Evolutionary conservation across 2,888 invertebrate genomes (phyloP), one percentile per base, ranked within the genome.

Genomic region (Hyalella azteca): DNA sequence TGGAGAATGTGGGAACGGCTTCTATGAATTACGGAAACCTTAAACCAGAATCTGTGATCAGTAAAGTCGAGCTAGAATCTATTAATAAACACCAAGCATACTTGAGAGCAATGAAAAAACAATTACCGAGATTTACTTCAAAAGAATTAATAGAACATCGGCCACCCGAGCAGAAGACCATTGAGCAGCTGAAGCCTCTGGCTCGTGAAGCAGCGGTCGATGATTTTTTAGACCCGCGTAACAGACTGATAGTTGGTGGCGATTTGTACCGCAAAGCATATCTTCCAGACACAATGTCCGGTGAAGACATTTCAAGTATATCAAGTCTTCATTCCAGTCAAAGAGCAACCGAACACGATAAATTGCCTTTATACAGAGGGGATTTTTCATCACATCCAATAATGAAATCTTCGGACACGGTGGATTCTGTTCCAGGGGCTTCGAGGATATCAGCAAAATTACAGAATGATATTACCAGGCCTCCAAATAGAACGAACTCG

Each of bases 331-430:
- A 32, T 29, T 4, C 36, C 0, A 36, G 36, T 15, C 66, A 36
- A 5, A 66, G 29, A 26, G 26, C 19, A 13, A 36, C 11, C 36
- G 36, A 4, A 32, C 9, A 66, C 32, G 26, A 13, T 36, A 19
- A 19, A 0, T 66, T 36, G 3, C 7, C 66, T 66, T 29, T 66
- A 36, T 66, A 66, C 36, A 66, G 66, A 66, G 36, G 26, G 11
- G 66, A 66, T 29, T 66, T 66, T 66, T 66, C 66, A 36, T 26
- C 19, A 13, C 66, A 66, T 29, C 66, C 66, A n/a, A n/a, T n/a
- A n/a, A n/a, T n/a, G n/a, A n/a, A n/a, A n/a, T n/a, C n/a, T n/a
- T n/a, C n/a, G n/a, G n/a, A n/a, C n/a, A n/a, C n/a, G n/a, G n/a
- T n/a, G n/a, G n/a, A n/a, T n/a, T n/a, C n/a, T n/a, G n/a, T n/a